phyloP scores from a whole-genome alignment of 2,888 invertebrate genomes.

The Coleophora flavipennella region DNA sequence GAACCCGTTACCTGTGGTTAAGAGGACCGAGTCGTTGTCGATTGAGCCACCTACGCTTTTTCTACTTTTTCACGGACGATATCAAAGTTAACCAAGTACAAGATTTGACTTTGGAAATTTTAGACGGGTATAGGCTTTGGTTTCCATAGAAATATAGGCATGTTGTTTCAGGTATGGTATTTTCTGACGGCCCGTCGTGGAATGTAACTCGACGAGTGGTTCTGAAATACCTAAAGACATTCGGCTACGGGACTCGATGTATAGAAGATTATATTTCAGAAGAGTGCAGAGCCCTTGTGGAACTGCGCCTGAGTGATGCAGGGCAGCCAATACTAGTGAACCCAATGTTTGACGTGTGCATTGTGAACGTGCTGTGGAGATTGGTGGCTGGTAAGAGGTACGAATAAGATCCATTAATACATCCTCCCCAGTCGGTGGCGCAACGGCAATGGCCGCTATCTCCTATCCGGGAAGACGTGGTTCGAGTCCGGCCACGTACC shows the following conservation, averaged over 20 bases:
- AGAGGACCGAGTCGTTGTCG: no score
- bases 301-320: conserved; percentile 39
- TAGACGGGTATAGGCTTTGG: no score
- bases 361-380: conserved; percentile 80
- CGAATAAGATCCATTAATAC: neutral
- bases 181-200: conserved; percentile 79
- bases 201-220: conserved; percentile 76
- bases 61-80: no score
- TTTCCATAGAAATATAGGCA: no score
- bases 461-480: no score
- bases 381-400: conserved; percentile 78
- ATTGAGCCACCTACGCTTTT: no score
- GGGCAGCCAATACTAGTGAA: conserved; percentile 62
- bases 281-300: conserved; percentile 74
- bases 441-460: no score
- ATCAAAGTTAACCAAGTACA: no score
- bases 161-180: conserved; percentile 73
- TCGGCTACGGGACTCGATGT: conserved; percentile 74
- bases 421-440: no score
- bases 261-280: conserved; percentile 75
- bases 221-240: conserved; percentile 74
- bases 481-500: no score
- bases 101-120: no score
- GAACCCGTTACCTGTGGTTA: no score
- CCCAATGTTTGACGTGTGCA: conserved; percentile 74